These are phyloP conservation scores for Hecatera dysodea DNA, from an alignment of 2,888 invertebrate species.

Conservation along the genomic window DNA sequence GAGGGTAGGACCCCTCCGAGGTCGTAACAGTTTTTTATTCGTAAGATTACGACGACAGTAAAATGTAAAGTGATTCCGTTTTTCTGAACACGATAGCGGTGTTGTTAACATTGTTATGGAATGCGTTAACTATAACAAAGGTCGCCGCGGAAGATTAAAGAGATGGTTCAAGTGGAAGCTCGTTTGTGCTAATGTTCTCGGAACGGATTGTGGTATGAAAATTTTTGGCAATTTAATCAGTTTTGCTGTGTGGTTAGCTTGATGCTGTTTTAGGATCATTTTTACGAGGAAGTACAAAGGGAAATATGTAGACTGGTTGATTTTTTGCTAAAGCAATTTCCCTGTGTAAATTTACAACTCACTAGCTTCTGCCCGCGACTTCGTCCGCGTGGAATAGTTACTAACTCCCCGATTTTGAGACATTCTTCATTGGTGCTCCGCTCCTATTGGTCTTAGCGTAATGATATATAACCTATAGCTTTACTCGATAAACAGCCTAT, in stretches of 20 bases:
- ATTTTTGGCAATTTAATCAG: neutral
- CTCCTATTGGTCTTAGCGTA: no score
- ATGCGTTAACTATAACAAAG: slow-evolving; percentile 38
- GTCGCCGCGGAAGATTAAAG: slow-evolving; percentile 19
- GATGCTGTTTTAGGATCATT: neutral
- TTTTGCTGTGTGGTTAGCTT: slow-evolving; percentile 1
- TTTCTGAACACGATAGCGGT: slow-evolving; percentile 66
- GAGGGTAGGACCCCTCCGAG: slow-evolving; percentile 68
- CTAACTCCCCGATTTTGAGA: no score
- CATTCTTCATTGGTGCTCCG: no score
- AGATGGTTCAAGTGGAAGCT: slow-evolving; percentile 1
- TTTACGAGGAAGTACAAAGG: neutral
- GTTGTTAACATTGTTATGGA: slow-evolving; percentile 65
- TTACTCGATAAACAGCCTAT: no score
- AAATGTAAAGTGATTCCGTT: slow-evolving; percentile 82
- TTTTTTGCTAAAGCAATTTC: neutral
- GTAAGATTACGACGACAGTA: slow-evolving; percentile 79
- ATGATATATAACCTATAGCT: no score
- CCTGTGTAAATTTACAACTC: neutral
- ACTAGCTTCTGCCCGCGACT: no score
- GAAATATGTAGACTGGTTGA: neutral
- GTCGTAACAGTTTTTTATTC: slow-evolving; percentile 80
- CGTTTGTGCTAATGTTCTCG: slow-evolving; percentile 16
- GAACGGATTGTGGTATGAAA: slow-evolving; percentile 2
- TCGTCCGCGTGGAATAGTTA: no score